Base-by-base conservation (phyloP, 2,797 vertebrate genomes). In the Scyliorhinus canicula region DNA sequence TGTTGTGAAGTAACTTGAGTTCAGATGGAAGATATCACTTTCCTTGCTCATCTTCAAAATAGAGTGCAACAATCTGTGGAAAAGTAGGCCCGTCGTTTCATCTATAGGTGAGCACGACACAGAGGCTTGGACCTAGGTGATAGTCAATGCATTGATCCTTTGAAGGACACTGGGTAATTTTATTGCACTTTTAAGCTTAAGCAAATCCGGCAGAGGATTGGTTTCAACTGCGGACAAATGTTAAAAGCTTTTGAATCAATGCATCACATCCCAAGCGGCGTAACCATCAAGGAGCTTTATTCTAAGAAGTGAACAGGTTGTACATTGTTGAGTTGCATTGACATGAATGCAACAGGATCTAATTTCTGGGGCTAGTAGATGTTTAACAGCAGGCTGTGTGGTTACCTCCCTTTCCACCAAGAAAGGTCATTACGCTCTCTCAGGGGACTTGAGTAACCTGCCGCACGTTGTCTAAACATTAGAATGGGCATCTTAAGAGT, bases 241-340 rank as follows among this genome's bases (percentile, higher is more conserved):
- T 44, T 65, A 91, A 91, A 91, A 91, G n/a, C 57, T 91, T 47
- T 26, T n/a, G 24, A 57, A 65, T 91, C n/a, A 91, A 91, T 91
- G 88, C 88, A 63, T 11, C 40, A 35, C 69, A 57, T 44, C 9
- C 57, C 44, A 44, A 91, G 40, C 24, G 21, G n/a, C 8, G 8
- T n/a, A 28, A 44, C 21, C 31, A 44, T 91, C n/a, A 44, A 44
- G 57, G n/a, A 91, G 8, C 88, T 44, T 91, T 63, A 24, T 91
- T 65, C 60, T 40, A 91, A 65, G n/a, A 24, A 19, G 52, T 24
- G 44, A 82, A 47, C 44, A 47, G 88, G 60, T 65, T 91, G 60
- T 40, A 91, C n/a, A 44, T 65, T 63, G n/a, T 65, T 65, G 24
- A 65, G 9, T 21, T 40, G 4, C 60, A 91, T 24, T 63, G 24